Percentiles rank a stretch among this genome's conserved stretches.
phyloP scores from a whole-genome alignment of 53 echinoderm and acorn worm species.

The Actinopyga echinites region DNA sequence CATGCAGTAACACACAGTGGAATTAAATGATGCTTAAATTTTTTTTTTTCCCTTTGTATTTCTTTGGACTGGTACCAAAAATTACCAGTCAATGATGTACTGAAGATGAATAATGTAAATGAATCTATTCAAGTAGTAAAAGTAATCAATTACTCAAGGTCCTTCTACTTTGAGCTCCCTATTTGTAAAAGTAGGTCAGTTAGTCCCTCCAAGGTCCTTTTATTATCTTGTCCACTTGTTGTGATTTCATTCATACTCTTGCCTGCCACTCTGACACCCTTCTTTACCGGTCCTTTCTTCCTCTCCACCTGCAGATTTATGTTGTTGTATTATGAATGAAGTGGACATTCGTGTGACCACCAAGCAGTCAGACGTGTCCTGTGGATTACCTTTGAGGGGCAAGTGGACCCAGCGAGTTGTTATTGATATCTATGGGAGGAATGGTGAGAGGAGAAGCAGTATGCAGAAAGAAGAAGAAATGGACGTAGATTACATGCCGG shows the following conservation, averaged over 20 bases:
- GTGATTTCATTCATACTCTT: background rate
- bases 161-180: background rate
- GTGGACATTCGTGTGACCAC: conserved; percentile 61
- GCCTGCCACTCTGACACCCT: background rate
- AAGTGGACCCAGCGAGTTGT: conserved; percentile 46
- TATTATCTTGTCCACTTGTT: conserved; percentile 29
- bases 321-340: conserved; percentile 81
- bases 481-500: conserved; percentile 44
- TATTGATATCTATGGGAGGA: conserved; percentile 45
- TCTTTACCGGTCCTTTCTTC: background rate
- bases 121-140: background rate
- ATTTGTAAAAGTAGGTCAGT: conserved; percentile 5
- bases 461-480: conserved; percentile 68
- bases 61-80: no score
- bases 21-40: no score
- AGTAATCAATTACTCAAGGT: conserved; percentile 30
- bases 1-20: no score
- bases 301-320: conserved; percentile 46
- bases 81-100: no score
- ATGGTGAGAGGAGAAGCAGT: conserved; percentile 27
- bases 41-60: no score
- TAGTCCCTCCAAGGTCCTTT: conserved; percentile 7
- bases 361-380: conserved; percentile 34
- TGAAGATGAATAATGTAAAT: no score
- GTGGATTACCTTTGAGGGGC: background rate